Percentiles rank a stretch among this genome's conserved stretches.
These are phyloP conservation scores for Halichondria panicea DNA, from an alignment of 37 sponge, comb jelly and placozoan genomes.

Conservation along the genomic window DNA sequence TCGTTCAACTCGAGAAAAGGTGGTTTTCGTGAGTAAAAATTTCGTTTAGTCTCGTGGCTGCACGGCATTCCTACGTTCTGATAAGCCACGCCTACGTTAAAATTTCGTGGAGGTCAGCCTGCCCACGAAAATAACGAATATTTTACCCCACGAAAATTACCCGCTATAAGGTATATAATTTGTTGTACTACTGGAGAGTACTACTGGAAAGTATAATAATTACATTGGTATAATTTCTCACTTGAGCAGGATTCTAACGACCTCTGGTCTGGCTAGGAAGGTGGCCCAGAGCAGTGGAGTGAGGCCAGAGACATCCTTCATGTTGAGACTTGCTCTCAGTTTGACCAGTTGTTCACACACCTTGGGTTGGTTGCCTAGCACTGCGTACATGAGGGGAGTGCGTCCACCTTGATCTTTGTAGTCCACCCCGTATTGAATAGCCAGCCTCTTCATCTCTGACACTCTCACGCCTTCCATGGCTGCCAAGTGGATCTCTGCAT, in stretches of 20 bases:
- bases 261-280: constrained; percentile 53
- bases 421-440: constrained; percentile 69
- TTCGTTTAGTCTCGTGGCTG: too few relatives aligned
- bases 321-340: constrained; percentile 64
- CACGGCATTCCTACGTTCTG: too few relatives aligned
- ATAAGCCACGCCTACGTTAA: too few relatives aligned
- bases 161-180: too few relatives aligned
- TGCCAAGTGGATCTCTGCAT: constrained; percentile 62
- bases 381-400: constrained; percentile 89
- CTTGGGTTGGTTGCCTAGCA: constrained; percentile 78
- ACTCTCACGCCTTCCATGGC: constrained; percentile 70
- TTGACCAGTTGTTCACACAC: constrained; percentile 71
- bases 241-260: constrained; percentile 68
- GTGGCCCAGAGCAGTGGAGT: constrained; percentile 84
- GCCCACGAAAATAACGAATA: too few relatives aligned
- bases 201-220: too few relatives aligned
- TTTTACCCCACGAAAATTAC: too few relatives aligned
- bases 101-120: too few relatives aligned
- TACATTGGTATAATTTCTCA: too few relatives aligned
- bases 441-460: constrained; percentile 51
- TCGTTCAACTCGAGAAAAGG: too few relatives aligned
- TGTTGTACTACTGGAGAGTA: too few relatives aligned
- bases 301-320: constrained; percentile 39
- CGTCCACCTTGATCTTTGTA: constrained; percentile 73
- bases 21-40: too few relatives aligned